A percentile compares a stretch with the other conserved stretches of the same genome.
Evolutionary conservation across 2,113 vertebrate genomes (phyloP).

Genomic region (Ia io): DNA sequence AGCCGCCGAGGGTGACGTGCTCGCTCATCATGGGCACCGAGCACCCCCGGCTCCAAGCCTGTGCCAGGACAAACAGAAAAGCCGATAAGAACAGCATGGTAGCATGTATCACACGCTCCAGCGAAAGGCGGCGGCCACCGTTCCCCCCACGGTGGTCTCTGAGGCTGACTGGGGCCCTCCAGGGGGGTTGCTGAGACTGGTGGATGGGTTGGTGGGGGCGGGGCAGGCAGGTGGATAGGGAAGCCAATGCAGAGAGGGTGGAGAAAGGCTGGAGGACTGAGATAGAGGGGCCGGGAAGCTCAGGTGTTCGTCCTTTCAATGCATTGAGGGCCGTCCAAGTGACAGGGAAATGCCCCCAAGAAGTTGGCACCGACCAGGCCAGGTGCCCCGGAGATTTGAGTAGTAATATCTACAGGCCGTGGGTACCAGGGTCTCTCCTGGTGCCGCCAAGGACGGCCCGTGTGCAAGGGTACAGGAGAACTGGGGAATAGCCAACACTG

Average conservation of each 20-base stretch:
- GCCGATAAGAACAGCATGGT: slow-evolving; percentile 41
- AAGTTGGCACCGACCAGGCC: not conserved
- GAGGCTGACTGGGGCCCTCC: not conserved
- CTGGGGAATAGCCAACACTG: not conserved
- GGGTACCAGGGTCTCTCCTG: too few species aligned
- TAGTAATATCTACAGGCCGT: rapidly evolving
- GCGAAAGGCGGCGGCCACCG: not conserved
- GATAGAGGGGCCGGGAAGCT: not conserved
- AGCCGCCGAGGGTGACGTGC: slow-evolving; percentile 48
- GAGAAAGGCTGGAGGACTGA: not conserved
- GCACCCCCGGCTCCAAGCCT: slow-evolving; percentile 23
- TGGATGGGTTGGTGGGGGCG: not conserved
- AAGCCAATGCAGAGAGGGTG: not conserved
- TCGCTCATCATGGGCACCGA: slow-evolving; percentile 66
- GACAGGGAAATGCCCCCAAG: not conserved
- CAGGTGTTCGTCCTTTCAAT: rapidly evolving
- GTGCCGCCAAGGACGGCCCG: rapidly evolving
- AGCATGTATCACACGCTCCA: not conserved
- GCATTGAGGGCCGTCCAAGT: not conserved
- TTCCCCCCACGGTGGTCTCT: not conserved
- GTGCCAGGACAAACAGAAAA: slow-evolving; percentile 67
- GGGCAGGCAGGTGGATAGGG: not conserved
- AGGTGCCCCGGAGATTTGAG: not conserved
- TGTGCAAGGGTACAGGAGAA: rapidly evolving
- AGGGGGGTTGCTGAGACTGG: not conserved